Percentiles rank a stretch among this genome's conserved stretches.
These are phyloP conservation scores for Cerastoderma edule DNA, from an alignment of 2,888 invertebrate genomes.

Conservation along the genomic window DNA sequence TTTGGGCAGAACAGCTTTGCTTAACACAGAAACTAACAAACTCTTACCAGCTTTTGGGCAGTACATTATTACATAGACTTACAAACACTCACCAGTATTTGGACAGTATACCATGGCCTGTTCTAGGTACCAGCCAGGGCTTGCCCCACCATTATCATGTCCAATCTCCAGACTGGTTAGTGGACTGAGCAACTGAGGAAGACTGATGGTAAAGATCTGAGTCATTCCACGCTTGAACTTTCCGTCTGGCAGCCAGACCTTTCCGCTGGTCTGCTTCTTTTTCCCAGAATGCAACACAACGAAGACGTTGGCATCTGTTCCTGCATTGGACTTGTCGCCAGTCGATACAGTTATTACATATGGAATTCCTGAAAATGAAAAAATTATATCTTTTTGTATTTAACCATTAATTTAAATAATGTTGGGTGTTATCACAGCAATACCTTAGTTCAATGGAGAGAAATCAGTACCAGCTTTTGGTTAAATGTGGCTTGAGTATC, in stretches of 20 bases:
- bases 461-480: too few species aligned
- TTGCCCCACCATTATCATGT: slow-evolving; percentile 82
- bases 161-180: slow-evolving; percentile 81
- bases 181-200: slow-evolving; percentile 79
- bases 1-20: not conserved
- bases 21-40: slow-evolving; percentile 1
- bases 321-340: slow-evolving; percentile 79
- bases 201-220: slow-evolving; percentile 81
- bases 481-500: too few species aligned
- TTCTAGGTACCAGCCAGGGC: slow-evolving; percentile 82
- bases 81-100: slow-evolving; percentile 67
- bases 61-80: too few species aligned
- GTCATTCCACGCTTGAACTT: slow-evolving; percentile 80
- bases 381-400: too few species aligned
- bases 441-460: too few species aligned
- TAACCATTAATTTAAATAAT: too few species aligned
- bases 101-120: slow-evolving; percentile 82
- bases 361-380: slow-evolving; percentile 77
- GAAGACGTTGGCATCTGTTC: slow-evolving; percentile 82
- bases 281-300: slow-evolving; percentile 78
- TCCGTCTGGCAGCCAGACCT: slow-evolving; percentile 81
- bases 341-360: slow-evolving; percentile 82
- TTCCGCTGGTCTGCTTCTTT: slow-evolving; percentile 78
- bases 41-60: not conserved
- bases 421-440: too few species aligned